Percentiles rank a stretch among this genome's conserved stretches.
These are phyloP conservation scores for Chesias legatella DNA, from an alignment of 2,888 invertebrate genomes.

Conservation along the genomic window DNA sequence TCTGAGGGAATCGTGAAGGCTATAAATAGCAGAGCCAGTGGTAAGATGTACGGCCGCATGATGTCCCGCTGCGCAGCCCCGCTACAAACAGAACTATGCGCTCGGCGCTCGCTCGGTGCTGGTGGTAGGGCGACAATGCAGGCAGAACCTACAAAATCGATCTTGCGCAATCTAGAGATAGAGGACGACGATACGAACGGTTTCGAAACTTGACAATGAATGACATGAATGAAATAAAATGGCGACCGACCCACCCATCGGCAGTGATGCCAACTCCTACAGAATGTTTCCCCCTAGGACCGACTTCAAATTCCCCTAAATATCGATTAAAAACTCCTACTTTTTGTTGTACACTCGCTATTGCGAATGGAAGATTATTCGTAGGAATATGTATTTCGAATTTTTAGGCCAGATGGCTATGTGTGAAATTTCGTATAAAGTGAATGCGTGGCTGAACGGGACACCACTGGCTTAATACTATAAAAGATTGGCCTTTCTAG, in stretches of 20 bases:
- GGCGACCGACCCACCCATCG: slow-evolving; percentile 89
- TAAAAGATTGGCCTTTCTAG: too few species aligned
- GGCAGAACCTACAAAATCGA: background rate
- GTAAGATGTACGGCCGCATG: slow-evolving; percentile 30
- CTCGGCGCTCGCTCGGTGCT: too few species aligned
- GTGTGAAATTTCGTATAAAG: too few species aligned
- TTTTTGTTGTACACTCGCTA: too few species aligned
- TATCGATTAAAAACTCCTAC: too few species aligned
- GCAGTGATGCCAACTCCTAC: slow-evolving; percentile 46
- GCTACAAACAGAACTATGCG: slow-evolving; percentile 2
- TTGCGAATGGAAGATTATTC: too few species aligned
- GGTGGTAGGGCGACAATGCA: background rate
- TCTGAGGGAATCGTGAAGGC: slow-evolving; percentile 48
- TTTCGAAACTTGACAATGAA: slow-evolving; percentile 46
- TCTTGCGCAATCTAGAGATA: background rate
- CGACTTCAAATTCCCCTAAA: too few species aligned
- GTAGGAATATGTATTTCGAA: too few species aligned
- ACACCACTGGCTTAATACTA: too few species aligned
- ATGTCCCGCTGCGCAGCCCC: slow-evolving; percentile 24
- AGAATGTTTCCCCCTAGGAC: too few species aligned
- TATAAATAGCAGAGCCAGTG: slow-evolving; percentile 59
- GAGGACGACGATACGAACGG: slow-evolving; percentile 90
- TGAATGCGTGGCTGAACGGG: too few species aligned
- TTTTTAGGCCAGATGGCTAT: too few species aligned
- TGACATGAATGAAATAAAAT: slow-evolving; percentile 53